Conservation (phyloP, 2,888 invertebrate genomes). For the Tenthredo mesomela region DNA sequence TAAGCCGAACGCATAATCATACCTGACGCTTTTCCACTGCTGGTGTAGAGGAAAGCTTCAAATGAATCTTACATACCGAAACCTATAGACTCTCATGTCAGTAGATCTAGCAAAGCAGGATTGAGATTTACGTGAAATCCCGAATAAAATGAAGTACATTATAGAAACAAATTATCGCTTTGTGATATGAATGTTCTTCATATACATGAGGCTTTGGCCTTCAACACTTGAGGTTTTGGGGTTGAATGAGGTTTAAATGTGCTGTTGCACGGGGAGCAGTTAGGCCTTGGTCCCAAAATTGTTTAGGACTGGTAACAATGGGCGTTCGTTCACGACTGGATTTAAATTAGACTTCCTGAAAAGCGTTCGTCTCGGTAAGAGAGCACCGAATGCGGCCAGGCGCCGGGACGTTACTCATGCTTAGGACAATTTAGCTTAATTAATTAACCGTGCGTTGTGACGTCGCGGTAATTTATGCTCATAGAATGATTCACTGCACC, state of each 20-base stretch:
- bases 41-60: background rate
- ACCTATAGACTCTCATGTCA: background rate
- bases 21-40: conserved; percentile 29
- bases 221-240: background rate
- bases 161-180: background rate
- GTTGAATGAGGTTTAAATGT: background rate
- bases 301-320: conserved; percentile 29
- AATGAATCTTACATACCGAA: conserved; percentile 21
- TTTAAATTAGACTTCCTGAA: conserved; percentile 51
- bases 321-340: conserved; percentile 33
- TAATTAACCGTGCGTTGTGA: conserved; percentile 74
- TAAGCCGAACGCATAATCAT: conserved; percentile 37
- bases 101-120: background rate
- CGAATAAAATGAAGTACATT: background rate
- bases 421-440: conserved; percentile 76
- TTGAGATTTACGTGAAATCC: background rate
- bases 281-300: conserved; percentile 24
- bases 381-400: conserved; percentile 58
- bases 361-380: conserved; percentile 51
- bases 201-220: too few relatives aligned
- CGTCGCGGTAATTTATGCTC: conserved; percentile 74
- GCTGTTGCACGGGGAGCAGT: background rate
- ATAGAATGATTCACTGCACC: conserved; percentile 73
- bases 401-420: conserved; percentile 73
- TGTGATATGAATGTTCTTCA: background rate